These are phyloP conservation scores for Danio aesculapii DNA, from an alignment of 2,797 vertebrate species.

Conservation along the genomic window DNA sequence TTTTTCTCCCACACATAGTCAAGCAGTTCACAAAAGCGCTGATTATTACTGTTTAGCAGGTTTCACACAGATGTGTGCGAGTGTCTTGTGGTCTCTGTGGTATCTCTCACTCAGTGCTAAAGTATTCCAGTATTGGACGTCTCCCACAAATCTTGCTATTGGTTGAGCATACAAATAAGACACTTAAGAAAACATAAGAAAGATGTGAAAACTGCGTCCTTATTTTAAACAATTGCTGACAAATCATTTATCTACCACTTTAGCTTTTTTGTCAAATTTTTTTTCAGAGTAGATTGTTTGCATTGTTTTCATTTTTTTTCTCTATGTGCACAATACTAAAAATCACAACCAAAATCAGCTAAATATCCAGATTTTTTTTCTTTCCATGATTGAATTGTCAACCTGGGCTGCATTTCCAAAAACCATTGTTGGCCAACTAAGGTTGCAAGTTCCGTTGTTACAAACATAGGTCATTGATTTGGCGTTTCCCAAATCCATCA, in stretches of 20 bases:
- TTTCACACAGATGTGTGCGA: not conserved
- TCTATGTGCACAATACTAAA: not conserved
- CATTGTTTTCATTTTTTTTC: not conserved
- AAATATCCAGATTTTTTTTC: not conserved
- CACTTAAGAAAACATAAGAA: not conserved
- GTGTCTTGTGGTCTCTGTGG: slow-evolving; percentile 12
- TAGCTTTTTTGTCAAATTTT: no score
- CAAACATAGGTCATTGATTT: no score
- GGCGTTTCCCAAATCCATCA: no score
- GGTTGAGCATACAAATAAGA: not conserved
- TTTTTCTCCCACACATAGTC: not conserved
- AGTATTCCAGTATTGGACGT: not conserved
- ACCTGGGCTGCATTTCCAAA: no score
- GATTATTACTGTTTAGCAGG: not conserved
- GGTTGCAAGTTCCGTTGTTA: no score
- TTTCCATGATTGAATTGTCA: not conserved
- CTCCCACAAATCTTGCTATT: slow-evolving; percentile 1
- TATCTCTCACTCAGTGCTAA: not conserved
- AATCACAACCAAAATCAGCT: not conserved
- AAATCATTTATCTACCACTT: not conserved
- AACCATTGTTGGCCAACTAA: no score
- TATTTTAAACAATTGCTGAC: not conserved
- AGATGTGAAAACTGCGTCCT: not conserved
- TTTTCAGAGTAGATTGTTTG: not conserved
- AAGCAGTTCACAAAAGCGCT: not conserved